Conservation (phyloP, 2,888 invertebrate species). For the Acleris emargana region DNA sequence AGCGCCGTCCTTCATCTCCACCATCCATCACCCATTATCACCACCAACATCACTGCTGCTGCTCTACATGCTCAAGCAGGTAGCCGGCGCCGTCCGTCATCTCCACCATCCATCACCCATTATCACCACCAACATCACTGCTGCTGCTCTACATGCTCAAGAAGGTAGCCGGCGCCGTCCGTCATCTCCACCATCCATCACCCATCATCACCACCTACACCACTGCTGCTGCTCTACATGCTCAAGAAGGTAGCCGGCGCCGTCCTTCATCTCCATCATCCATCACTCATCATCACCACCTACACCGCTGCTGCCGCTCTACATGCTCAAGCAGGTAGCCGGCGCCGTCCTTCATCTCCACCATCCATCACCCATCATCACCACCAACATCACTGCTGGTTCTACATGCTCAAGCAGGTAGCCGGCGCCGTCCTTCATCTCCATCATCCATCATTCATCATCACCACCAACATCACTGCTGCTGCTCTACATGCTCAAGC, state of each 20-base stretch:
- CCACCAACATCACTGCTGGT: conserved; percentile 43
- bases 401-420: conserved; percentile 50
- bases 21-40: no score
- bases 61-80: background rate
- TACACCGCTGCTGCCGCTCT: background rate
- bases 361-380: no score
- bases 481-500: conserved; percentile 65
- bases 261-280: no score
- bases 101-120: no score
- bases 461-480: conserved; percentile 51
- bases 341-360: background rate
- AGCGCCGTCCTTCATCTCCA: no score
- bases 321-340: background rate
- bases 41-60: background rate
- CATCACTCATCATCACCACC: no score
- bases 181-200: no score
- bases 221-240: conserved; percentile 44
- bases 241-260: background rate
- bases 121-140: conserved; percentile 36
- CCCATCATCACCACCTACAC: conserved; percentile 35
- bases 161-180: no score
- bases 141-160: conserved; percentile 59
- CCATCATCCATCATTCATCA: no score
- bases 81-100: background rate
- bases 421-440: no score